phyloP scores from a whole-genome alignment of 2,888 invertebrate genomes.

The Drosophila parthenogenetica region DNA sequence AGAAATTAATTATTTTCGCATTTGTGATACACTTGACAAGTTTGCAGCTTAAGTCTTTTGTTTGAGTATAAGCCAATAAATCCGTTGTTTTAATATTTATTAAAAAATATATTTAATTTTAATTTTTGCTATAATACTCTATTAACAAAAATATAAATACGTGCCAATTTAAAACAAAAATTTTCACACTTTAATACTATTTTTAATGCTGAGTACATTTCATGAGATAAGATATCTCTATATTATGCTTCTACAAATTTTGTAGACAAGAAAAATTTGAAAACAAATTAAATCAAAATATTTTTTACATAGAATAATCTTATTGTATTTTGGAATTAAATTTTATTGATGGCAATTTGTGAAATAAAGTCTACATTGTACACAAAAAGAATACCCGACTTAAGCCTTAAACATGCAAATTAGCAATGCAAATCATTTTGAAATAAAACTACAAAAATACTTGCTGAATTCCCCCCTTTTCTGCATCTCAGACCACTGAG shows the following conservation, averaged over 20 bases:
- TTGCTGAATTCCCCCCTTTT: background rate
- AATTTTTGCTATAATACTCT: background rate
- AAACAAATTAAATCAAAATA: background rate
- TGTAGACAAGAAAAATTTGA: no score
- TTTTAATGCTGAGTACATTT: no score
- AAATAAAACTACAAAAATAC: constrained; percentile 3
- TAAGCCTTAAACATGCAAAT: constrained; percentile 15
- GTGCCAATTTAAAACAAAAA: no score
- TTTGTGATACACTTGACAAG: constrained; percentile 24
- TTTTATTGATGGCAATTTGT: background rate
- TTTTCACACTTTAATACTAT: no score
- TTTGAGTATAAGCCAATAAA: background rate
- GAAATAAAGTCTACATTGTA: constrained; percentile 3
- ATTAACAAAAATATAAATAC: background rate
- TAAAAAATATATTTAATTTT: background rate
- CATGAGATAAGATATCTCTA: no score
- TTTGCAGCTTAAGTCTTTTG: constrained; percentile 59
- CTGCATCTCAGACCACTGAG: background rate
- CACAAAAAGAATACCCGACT: background rate
- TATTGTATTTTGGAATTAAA: background rate
- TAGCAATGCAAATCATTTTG: constrained; percentile 39
- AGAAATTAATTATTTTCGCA: constrained; percentile 50
- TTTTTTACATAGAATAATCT: background rate
- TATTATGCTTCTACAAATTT: no score
- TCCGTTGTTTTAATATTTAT: background rate